phyloP scores from a whole-genome alignment of 2,797 vertebrate species.

The Chaenodraco wilsoni region DNA sequence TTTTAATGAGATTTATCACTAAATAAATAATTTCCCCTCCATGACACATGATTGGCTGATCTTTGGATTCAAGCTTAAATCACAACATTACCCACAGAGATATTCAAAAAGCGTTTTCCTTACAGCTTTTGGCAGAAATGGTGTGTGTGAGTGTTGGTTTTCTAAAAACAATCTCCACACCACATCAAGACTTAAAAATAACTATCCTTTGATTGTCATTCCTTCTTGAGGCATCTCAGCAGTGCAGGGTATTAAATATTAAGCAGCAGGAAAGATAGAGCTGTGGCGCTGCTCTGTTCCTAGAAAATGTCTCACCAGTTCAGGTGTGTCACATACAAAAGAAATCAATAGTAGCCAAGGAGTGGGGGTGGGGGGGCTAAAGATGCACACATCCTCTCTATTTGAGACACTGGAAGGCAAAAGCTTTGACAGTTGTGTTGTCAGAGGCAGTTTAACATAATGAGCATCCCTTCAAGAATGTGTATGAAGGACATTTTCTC shows the following conservation, averaged over 20 bases:
- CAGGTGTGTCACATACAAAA: constrained; percentile 54
- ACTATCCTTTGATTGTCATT: neutral
- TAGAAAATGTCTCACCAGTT: constrained; percentile 54
- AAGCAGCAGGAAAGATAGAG: constrained; percentile 53
- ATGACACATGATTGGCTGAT: neutral
- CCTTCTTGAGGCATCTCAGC: neutral
- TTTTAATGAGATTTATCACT: neutral
- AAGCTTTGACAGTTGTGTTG: constrained; percentile 13
- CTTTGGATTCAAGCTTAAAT: neutral
- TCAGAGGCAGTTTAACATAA: constrained; percentile 15
- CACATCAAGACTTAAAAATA: neutral
- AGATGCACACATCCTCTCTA: constrained; percentile 2
- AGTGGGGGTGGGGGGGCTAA: neutral
- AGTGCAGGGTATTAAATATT: constrained; percentile 60
- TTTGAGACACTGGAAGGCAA: constrained; percentile 22
- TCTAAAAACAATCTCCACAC: constrained; percentile 13
- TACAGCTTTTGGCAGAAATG: neutral
- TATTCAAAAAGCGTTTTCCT: neutral
- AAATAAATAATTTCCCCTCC: constrained; percentile 8
- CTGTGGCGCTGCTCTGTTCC: constrained; percentile 27
- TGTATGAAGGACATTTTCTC: constrained; percentile 1
- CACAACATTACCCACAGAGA: neutral
- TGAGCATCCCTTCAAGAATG: constrained; percentile 15
- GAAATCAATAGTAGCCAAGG: constrained; percentile 53
- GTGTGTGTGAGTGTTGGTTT: neutral